Evolutionary conservation across 2,888 invertebrate species (phyloP).

Genomic region (Liposcelis brunnea): DNA sequence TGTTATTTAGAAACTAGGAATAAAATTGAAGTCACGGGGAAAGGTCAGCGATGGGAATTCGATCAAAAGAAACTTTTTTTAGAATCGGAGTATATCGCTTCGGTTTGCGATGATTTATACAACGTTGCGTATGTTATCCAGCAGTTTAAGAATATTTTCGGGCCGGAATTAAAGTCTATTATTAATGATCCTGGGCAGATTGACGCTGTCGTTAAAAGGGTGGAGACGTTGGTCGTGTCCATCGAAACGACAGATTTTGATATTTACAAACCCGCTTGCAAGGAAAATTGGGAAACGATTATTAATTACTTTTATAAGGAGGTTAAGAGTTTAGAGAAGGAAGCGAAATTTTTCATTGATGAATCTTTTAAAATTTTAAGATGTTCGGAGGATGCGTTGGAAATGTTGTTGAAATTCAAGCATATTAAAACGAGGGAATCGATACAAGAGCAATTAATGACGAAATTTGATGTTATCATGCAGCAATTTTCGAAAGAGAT

Average conservation of each 20-base stretch:
- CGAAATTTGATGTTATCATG: slow-evolving; percentile 71
- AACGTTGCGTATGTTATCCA: slow-evolving; percentile 43
- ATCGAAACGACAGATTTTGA: slow-evolving; percentile 67
- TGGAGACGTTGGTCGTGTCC: slow-evolving; percentile 57
- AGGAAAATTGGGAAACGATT: slow-evolving; percentile 73
- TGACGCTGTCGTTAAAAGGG: slow-evolving; percentile 64
- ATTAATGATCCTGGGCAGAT: slow-evolving; percentile 75
- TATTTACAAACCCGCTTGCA: slow-evolving; percentile 57
- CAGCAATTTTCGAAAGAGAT: slow-evolving; percentile 75
- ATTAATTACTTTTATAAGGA: slow-evolving; percentile 60
- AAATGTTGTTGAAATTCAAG: slow-evolving; percentile 61
- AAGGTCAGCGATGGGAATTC: slow-evolving; percentile 83
- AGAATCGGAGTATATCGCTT: slow-evolving; percentile 68
- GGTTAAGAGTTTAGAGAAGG: slow-evolving; percentile 54
- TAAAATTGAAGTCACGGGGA: slow-evolving; percentile 72
- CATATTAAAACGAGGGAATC: slow-evolving; percentile 56
- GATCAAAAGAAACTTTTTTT: slow-evolving; percentile 65
- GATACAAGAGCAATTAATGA: slow-evolving; percentile 52
- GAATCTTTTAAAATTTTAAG: slow-evolving; percentile 39
- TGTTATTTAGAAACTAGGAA: slow-evolving; percentile 60
- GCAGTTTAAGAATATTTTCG: slow-evolving; percentile 81
- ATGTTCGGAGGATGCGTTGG: slow-evolving; percentile 65
- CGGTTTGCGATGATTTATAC: slow-evolving; percentile 62
- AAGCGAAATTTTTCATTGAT: slow-evolving; percentile 71
- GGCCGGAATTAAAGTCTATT: slow-evolving; percentile 67